phyloP scores from a whole-genome alignment of 2,888 invertebrate species.

The Lepas anatifera region DNA sequence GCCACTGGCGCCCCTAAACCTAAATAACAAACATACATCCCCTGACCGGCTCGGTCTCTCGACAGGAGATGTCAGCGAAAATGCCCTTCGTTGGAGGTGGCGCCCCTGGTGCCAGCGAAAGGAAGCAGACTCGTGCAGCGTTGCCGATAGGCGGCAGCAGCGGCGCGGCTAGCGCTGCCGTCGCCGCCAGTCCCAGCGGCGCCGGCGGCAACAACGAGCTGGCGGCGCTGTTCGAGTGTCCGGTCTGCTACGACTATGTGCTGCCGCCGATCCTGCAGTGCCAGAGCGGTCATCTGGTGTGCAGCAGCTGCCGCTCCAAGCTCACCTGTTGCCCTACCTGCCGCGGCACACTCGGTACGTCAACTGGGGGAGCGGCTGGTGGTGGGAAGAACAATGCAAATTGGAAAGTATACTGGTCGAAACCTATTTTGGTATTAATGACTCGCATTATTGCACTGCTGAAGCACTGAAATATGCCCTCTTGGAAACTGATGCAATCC shows the following conservation, averaged over 20 bases:
- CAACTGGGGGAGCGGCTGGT: too few relatives aligned
- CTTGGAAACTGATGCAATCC: too few relatives aligned
- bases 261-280: constrained; percentile 90
- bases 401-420: too few relatives aligned
- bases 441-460: too few relatives aligned
- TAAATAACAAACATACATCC: too few relatives aligned
- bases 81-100: background rate
- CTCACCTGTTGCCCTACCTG: constrained; percentile 96
- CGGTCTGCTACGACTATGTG: constrained; percentile 98
- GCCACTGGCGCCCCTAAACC: too few relatives aligned
- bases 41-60: too few relatives aligned
- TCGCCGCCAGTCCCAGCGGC: background rate
- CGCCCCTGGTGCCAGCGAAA: background rate
- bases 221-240: constrained; percentile 85
- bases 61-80: background rate
- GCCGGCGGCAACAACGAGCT: constrained; percentile 43
- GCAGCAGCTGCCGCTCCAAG: constrained; percentile 93
- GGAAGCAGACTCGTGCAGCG: background rate
- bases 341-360: constrained; percentile 68
- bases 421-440: too few relatives aligned
- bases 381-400: too few relatives aligned
- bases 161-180: background rate
- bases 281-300: constrained; percentile 96
- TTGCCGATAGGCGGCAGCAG: background rate
- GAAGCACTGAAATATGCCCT: too few relatives aligned